Conservation (phyloP, 2,888 invertebrate genomes). For the Tenthredo livida region DNA sequence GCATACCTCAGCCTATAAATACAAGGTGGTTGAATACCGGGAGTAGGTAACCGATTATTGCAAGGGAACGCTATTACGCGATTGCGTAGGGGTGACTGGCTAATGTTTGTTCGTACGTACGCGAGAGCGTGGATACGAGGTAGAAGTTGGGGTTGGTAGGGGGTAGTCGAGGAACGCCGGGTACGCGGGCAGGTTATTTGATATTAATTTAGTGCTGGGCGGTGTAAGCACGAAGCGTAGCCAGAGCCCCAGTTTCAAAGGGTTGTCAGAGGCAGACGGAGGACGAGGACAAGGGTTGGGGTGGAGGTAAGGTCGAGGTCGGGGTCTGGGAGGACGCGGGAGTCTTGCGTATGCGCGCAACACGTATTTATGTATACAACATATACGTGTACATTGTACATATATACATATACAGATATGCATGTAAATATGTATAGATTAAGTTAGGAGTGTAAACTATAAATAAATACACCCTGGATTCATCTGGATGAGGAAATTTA, state of each 20-base stretch:
- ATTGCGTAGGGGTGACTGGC: slow-evolving; percentile 20
- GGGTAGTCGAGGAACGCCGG: slow-evolving; percentile 21
- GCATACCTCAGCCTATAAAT: not conserved
- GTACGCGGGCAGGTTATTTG: slow-evolving; percentile 56
- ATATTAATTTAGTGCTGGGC: slow-evolving; percentile 60
- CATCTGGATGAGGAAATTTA: not conserved
- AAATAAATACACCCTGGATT: slow-evolving; percentile 12
- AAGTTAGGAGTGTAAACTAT: not conserved
- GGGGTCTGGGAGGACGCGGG: slow-evolving; percentile 21
- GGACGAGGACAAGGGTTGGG: slow-evolving; percentile 22
- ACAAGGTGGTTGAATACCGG: slow-evolving; percentile 1
- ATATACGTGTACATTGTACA: not conserved
- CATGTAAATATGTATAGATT: not conserved
- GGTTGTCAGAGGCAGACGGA: slow-evolving; percentile 51
- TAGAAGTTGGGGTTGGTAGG: slow-evolving; percentile 22
- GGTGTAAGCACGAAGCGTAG: slow-evolving; percentile 47
- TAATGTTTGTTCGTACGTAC: slow-evolving; percentile 46
- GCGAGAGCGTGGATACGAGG: slow-evolving; percentile 18
- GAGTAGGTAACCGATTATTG: slow-evolving; percentile 43
- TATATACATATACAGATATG: not conserved
- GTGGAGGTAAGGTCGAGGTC: slow-evolving; percentile 35
- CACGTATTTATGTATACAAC: not conserved
- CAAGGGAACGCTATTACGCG: slow-evolving; percentile 43
- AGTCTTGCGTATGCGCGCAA: slow-evolving; percentile 16
- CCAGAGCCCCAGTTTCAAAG: slow-evolving; percentile 49